A percentile compares a stretch with the other conserved stretches of the same genome.
These are phyloP conservation scores for Orthosia cruda DNA, from an alignment of 2,888 invertebrate species.

Conservation along the genomic window DNA sequence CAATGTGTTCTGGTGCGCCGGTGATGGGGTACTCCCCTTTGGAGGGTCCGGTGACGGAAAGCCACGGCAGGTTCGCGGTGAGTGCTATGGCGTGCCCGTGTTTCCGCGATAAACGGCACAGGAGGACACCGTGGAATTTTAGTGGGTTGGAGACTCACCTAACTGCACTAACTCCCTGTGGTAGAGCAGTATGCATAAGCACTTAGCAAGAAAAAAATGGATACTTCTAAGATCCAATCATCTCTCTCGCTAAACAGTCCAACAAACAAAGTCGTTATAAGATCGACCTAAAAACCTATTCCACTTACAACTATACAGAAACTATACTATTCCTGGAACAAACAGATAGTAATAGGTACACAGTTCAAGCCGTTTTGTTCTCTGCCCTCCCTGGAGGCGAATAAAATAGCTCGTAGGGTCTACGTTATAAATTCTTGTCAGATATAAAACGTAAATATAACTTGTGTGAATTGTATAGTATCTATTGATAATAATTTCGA, in stretches of 20 bases:
- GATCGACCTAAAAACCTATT: not conserved
- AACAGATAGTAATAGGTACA: constrained; percentile 22
- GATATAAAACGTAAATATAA: constrained; percentile 6
- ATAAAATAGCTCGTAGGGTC: constrained; percentile 46
- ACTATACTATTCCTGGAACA: not conserved
- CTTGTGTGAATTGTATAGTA: not conserved
- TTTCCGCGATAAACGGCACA: no score
- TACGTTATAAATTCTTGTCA: constrained; percentile 35
- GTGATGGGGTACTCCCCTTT: no score
- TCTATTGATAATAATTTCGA: no score
- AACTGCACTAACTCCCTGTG: no score
- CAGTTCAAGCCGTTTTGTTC: constrained; percentile 27
- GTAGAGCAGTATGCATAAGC: no score
- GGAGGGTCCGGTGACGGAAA: no score
- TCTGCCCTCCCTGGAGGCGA: constrained; percentile 13
- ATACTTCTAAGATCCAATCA: not conserved
- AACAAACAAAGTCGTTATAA: not conserved
- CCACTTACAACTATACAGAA: not conserved
- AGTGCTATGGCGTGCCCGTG: no score
- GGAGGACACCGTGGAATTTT: no score
- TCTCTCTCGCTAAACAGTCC: not conserved
- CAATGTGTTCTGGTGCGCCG: no score
- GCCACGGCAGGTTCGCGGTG: no score
- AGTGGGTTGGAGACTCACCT: no score
- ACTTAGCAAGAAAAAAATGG: no score